Conservation (phyloP, 2,888 invertebrate genomes). For the Phyto melanocephala region DNA sequence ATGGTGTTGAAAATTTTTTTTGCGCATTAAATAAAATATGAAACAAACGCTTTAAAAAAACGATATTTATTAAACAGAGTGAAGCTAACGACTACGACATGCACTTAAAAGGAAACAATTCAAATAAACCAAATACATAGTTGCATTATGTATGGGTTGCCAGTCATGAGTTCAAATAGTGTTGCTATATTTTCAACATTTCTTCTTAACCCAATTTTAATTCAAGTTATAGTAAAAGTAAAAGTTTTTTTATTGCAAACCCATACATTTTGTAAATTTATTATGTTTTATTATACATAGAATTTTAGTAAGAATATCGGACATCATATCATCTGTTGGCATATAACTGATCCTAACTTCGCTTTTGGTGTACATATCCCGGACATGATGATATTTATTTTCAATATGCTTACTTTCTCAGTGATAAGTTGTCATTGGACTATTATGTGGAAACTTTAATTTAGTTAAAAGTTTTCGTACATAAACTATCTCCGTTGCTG, state of each 20-base stretch:
- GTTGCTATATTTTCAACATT: conserved; percentile 7
- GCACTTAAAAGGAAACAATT: too few species aligned
- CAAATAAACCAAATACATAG: too few species aligned
- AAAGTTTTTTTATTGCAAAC: background rate
- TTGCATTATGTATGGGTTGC: too few species aligned
- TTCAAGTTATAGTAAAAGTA: background rate
- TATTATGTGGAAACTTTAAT: background rate
- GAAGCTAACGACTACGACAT: too few species aligned
- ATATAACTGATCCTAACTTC: background rate
- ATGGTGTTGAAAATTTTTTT: too few species aligned
- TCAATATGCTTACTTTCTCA: conserved; percentile 4
- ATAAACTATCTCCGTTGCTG: conserved; percentile 6
- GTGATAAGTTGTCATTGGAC: background rate
- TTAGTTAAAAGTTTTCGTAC: background rate
- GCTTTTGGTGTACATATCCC: background rate
- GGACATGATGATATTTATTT: conserved; percentile 20
- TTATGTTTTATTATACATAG: conserved; percentile 5
- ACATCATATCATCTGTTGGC: conserved; percentile 8
- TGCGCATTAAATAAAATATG: too few species aligned
- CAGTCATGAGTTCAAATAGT: too few species aligned
- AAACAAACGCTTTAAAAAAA: too few species aligned
- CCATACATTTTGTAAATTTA: conserved; percentile 4
- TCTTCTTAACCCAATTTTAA: conserved; percentile 5
- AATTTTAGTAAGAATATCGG: conserved; percentile 3
- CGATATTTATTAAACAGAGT: too few species aligned